Percentiles rank a stretch among this genome's conserved stretches.
These are phyloP conservation scores for Tetranychus piercei DNA, from an alignment of 2,888 invertebrate species.

Conservation along the genomic window DNA sequence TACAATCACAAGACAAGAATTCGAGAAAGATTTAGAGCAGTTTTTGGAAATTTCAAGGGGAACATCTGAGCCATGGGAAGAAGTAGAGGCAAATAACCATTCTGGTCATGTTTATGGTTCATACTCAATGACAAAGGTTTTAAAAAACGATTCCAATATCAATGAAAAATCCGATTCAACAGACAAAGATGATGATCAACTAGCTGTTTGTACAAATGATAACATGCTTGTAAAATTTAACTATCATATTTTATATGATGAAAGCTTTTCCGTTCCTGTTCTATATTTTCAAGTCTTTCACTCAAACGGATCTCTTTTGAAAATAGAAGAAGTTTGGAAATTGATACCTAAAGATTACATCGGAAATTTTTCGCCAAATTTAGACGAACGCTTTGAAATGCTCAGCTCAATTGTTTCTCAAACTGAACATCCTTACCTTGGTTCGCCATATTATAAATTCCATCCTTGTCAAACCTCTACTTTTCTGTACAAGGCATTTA, in stretches of 20 bases:
- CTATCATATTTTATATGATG: slow-evolving; percentile 34
- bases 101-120: not conserved
- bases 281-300: slow-evolving; percentile 32
- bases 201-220: not conserved
- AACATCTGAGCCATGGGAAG: not conserved
- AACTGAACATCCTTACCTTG: slow-evolving; percentile 21
- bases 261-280: slow-evolving; percentile 34
- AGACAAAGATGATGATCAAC: not conserved
- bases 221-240: slow-evolving; percentile 24
- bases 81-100: not conserved
- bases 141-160: not conserved
- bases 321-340: slow-evolving; percentile 17
- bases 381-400: not conserved
- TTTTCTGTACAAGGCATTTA: slow-evolving; percentile 9
- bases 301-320: slow-evolving; percentile 15
- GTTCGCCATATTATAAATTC: slow-evolving; percentile 2
- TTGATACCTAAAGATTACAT: not conserved
- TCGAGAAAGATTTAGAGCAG: not conserved
- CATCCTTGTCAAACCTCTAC: slow-evolving; percentile 4
- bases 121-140: not conserved
- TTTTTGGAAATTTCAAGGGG: not conserved
- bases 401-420: not conserved
- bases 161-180: not conserved
- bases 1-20: not conserved
- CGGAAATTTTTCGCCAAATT: not conserved